Conservation (phyloP, 2,113 vertebrate species). For the Sphaerodactylus townsendi region DNA sequence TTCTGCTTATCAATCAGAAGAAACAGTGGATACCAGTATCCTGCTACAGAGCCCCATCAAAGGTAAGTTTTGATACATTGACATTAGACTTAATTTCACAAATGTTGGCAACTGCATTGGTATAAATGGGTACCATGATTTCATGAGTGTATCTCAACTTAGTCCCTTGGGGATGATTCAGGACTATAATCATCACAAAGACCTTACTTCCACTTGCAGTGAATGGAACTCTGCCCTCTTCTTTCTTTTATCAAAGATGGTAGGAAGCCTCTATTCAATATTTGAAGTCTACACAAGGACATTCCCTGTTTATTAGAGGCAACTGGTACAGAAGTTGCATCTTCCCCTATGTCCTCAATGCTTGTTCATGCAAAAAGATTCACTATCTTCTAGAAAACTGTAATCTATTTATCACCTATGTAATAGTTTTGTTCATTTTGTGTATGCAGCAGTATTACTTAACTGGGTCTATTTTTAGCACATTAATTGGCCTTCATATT, state of each 20-base stretch:
- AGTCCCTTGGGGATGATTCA: neutral
- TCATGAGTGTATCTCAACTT: neutral
- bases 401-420: neutral
- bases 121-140: neutral
- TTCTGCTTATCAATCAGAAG: slow-evolving; percentile 85
- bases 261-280: neutral
- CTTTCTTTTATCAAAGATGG: neutral
- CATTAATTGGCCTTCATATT: too few relatives aligned
- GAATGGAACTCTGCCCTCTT: too few relatives aligned
- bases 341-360: neutral
- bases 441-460: neutral
- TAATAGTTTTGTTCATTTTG: neutral
- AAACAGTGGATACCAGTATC: slow-evolving; percentile 88
- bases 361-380: neutral
- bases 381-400: neutral
- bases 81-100: neutral
- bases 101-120: too few relatives aligned
- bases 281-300: neutral
- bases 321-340: neutral
- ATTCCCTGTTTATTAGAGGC: neutral
- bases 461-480: too few relatives aligned
- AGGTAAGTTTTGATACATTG: slow-evolving; percentile 68
- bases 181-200: neutral
- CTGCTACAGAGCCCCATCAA: slow-evolving; percentile 82
- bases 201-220: too few relatives aligned